Conservation (phyloP, 2,797 vertebrate species). For the Leptodactylus fallax region DNA sequence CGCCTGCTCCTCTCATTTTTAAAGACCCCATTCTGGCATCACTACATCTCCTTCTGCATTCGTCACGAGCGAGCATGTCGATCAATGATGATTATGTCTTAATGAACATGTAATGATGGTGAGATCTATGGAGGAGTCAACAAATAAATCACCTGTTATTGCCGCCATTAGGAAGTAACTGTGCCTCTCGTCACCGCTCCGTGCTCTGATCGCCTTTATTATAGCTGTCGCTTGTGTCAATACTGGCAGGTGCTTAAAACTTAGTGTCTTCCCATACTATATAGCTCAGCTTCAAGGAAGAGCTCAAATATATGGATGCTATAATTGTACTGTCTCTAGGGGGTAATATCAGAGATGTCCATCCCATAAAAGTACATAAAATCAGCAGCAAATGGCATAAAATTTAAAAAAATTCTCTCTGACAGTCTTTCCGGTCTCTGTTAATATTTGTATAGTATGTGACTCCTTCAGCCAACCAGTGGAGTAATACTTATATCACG, state of each 20-base stretch:
- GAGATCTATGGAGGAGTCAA: slow-evolving; percentile 71
- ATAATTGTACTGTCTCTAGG: too few species aligned
- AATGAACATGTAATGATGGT: slow-evolving; percentile 80
- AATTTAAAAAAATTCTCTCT: too few species aligned
- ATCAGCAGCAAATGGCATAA: too few species aligned
- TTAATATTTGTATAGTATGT: too few species aligned
- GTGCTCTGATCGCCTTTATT: not conserved
- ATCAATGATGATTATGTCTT: slow-evolving; percentile 83
- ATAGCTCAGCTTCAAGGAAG: not conserved
- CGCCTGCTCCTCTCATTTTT: slow-evolving; percentile 74
- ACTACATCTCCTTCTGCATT: slow-evolving; percentile 31
- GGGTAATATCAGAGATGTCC: too few species aligned
- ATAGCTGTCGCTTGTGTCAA: not conserved
- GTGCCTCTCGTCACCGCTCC: slow-evolving; percentile 4
- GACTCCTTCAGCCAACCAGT: too few species aligned
- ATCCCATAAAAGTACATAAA: too few species aligned
- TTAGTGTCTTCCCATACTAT: not conserved
- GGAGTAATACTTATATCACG: too few species aligned
- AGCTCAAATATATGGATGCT: not conserved
- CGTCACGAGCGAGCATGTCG: slow-evolving; percentile 74
- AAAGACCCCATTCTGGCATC: slow-evolving; percentile 76
- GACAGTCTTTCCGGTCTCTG: too few species aligned
- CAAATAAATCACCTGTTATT: slow-evolving; percentile 68
- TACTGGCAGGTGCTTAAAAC: not conserved
- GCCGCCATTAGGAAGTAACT: slow-evolving; percentile 14